Conservation (phyloP, 2,113 vertebrate species). For the Hucho hucho region DNA sequence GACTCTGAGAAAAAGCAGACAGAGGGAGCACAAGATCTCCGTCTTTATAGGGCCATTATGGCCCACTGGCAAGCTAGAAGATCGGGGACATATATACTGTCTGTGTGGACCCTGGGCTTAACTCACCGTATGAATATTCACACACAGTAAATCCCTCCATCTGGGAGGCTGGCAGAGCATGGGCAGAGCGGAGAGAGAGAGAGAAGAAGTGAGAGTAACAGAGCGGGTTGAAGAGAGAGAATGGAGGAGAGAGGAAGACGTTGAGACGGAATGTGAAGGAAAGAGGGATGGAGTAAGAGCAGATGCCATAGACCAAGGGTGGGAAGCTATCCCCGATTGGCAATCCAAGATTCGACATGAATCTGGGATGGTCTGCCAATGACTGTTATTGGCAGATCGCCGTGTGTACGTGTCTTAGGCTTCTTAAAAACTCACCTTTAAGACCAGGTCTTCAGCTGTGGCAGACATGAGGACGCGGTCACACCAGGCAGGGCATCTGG, state of each 20-base stretch:
- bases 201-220: neutral
- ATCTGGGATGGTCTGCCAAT: no score
- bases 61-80: constrained; percentile 55
- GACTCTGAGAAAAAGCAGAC: constrained; percentile 34
- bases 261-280: neutral
- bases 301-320: neutral
- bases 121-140: constrained; percentile 64
- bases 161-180: constrained; percentile 51
- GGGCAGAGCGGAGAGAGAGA: no score
- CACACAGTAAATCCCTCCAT: constrained; percentile 62
- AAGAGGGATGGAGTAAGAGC: neutral
- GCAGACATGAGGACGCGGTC: constrained; percentile 94
- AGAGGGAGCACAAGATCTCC: constrained; percentile 42
- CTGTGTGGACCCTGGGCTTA: constrained; percentile 62
- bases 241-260: neutral
- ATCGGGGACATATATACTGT: constrained; percentile 60
- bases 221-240: neutral
- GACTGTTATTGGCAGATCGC: no score
- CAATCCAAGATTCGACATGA: no score
- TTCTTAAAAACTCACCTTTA: constrained; percentile 78
- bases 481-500: constrained; percentile 95
- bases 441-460: constrained; percentile 88
- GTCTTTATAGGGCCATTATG: constrained; percentile 59
- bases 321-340: no score
- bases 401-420: no score